A percentile compares a stretch with the other conserved stretches of the same genome.
These are phyloP conservation scores for Drosophila athabasca DNA, from an alignment of 1,140 invertebrate species.

Conservation along the genomic window DNA sequence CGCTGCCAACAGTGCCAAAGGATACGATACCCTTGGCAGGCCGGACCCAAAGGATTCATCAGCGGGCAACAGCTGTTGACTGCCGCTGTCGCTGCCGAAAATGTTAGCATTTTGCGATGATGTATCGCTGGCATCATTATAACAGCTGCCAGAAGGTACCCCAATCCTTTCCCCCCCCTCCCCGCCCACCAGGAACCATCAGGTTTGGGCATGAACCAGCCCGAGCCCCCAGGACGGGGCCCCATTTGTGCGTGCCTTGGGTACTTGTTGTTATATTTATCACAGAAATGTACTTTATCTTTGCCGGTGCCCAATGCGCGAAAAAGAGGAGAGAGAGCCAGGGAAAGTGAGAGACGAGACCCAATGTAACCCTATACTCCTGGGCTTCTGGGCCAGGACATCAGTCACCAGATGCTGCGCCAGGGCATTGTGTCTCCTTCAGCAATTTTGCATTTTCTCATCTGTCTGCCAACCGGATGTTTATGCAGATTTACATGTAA, in stretches of 20 bases:
- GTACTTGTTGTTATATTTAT: conserved; percentile 82
- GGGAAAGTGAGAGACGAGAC: conserved; percentile 4
- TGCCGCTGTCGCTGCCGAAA: conserved; percentile 65
- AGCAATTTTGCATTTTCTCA: conserved; percentile 71
- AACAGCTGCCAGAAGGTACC: conserved; percentile 65
- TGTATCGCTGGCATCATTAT: conserved; percentile 81
- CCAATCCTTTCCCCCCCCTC: conserved; percentile 11
- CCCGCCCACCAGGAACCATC: background rate
- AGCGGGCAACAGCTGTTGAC: conserved; percentile 79
- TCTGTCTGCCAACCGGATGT: conserved; percentile 31
- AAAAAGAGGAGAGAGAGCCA: conserved; percentile 13
- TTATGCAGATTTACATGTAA: conserved; percentile 25
- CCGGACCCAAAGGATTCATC: conserved; percentile 81
- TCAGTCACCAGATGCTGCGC: conserved; percentile 72
- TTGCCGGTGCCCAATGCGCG: conserved; percentile 58
- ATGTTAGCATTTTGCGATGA: conserved; percentile 81
- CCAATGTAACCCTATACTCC: conserved; percentile 41
- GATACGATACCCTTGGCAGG: conserved; percentile 45
- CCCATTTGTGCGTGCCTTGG: conserved; percentile 73
- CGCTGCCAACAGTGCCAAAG: conserved; percentile 30
- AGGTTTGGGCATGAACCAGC: conserved; percentile 24
- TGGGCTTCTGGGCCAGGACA: conserved; percentile 54
- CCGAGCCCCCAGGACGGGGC: conserved; percentile 39
- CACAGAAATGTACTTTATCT: conserved; percentile 78
- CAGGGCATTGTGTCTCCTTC: conserved; percentile 30